Percentiles rank a stretch among this genome's conserved stretches.
Conservation (phyloP, 2,113 vertebrate species). For the Gallinago undulata region DNA sequence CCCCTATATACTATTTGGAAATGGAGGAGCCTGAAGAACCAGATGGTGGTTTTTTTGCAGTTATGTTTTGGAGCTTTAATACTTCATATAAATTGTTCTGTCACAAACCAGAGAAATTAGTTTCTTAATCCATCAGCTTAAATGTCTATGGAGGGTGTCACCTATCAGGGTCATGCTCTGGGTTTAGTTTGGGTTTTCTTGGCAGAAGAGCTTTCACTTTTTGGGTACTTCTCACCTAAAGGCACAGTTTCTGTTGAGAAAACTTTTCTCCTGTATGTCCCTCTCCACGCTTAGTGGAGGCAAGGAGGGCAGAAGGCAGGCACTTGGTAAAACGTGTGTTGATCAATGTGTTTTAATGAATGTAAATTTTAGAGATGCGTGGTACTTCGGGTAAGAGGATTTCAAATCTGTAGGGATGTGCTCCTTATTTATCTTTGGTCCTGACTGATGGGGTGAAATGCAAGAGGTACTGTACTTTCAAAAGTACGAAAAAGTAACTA, state of each 20-base stretch:
- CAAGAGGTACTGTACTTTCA: neutral
- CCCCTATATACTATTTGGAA: neutral
- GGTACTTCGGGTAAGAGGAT: neutral
- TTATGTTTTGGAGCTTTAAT: neutral
- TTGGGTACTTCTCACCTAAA: neutral
- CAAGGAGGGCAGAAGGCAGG: neutral
- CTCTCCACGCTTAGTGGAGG: neutral
- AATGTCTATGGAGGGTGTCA: neutral
- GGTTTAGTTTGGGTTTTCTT: neutral
- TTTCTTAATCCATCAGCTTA: neutral
- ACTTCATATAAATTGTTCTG: neutral
- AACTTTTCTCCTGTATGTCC: neutral
- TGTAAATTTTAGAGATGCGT: neutral
- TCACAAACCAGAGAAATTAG: neutral
- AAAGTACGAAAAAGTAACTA: neutral
- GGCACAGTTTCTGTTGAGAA: neutral
- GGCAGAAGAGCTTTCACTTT: neutral
- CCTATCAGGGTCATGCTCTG: neutral
- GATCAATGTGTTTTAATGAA: neutral
- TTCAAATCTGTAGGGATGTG: neutral
- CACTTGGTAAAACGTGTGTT: neutral
- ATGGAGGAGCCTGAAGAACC: neutral
- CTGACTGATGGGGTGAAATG: neutral
- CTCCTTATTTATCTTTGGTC: neutral
- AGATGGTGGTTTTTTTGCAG: neutral